Conservation (phyloP, 92 coral and sea anemone species). For the Metridium senile region DNA sequence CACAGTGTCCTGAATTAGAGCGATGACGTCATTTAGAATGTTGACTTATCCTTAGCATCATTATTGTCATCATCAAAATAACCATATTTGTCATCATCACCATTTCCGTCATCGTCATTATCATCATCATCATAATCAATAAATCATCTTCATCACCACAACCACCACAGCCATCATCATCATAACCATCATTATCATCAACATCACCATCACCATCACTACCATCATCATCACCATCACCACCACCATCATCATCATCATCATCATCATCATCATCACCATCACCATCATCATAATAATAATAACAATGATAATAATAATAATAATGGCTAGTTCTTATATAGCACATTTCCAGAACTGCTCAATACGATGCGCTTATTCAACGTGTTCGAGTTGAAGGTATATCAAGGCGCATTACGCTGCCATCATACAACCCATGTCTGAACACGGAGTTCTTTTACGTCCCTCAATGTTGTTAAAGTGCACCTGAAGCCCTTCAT, state of each 20-base stretch:
- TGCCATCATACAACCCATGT: too few relatives aligned
- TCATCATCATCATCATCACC: background rate
- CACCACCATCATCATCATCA: background rate
- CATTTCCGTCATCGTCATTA: background rate
- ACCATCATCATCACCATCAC: background rate
- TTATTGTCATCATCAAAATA: background rate
- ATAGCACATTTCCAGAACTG: too few relatives aligned
- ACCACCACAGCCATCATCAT: background rate
- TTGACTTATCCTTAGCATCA: background rate
- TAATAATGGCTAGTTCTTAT: background rate
- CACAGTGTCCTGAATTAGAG: slow-evolving; percentile 54
- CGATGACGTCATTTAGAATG: background rate
- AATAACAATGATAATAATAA: background rate
- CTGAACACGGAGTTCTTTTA: too few relatives aligned
- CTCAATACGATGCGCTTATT: too few relatives aligned
- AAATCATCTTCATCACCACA: background rate
- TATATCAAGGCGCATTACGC: too few relatives aligned
- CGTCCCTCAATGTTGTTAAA: too few relatives aligned
- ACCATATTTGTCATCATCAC: background rate
- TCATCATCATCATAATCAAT: background rate
- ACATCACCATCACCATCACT: background rate
- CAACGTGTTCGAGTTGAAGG: too few relatives aligned
- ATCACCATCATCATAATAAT: background rate
- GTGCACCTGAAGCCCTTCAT: too few relatives aligned
- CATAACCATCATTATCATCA: background rate